These are phyloP conservation scores for Oedothorax gibbosus DNA, from an alignment of 1,140 invertebrate species.

Conservation along the genomic window DNA sequence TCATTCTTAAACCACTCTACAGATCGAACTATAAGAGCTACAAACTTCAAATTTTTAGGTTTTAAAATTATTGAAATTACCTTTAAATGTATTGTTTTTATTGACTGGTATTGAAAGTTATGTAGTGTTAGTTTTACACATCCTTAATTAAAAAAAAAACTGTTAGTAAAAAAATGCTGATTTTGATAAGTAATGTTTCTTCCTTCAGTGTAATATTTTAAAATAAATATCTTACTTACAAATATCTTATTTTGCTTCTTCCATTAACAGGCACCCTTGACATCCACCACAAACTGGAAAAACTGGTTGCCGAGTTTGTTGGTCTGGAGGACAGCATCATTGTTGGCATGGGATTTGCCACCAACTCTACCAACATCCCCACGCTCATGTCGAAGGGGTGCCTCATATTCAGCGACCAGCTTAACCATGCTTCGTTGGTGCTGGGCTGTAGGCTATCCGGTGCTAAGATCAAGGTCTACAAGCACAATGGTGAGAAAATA, in stretches of 20 bases:
- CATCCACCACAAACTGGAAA: slow-evolving; percentile 86
- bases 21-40: too few species aligned
- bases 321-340: slow-evolving; percentile 95
- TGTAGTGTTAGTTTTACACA: too few species aligned
- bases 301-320: slow-evolving; percentile 86
- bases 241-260: background rate
- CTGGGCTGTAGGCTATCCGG: slow-evolving; percentile 90
- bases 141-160: too few species aligned
- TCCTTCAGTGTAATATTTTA: too few species aligned
- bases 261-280: slow-evolving; percentile 64
- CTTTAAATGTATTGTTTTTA: too few species aligned
- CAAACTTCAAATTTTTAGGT: too few species aligned
- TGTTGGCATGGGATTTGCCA: slow-evolving; percentile 99
- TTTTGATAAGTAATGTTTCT: too few species aligned
- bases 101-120: too few species aligned
- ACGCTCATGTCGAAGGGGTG: slow-evolving; percentile 85
- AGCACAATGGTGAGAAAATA: slow-evolving; percentile 76
- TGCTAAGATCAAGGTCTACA: slow-evolving; percentile 88
- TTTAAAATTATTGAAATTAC: too few species aligned
- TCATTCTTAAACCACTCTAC: too few species aligned
- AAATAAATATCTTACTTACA: too few species aligned
- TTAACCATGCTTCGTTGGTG: slow-evolving; percentile 97
- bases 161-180: too few species aligned
- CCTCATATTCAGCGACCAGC: slow-evolving; percentile 94
- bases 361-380: slow-evolving; percentile 94